Evolutionary conservation across 92 coral and sea anemone genomes (phyloP), one percentile per base, ranked within the genome.

Genomic region (Phymanthus crucifer): DNA sequence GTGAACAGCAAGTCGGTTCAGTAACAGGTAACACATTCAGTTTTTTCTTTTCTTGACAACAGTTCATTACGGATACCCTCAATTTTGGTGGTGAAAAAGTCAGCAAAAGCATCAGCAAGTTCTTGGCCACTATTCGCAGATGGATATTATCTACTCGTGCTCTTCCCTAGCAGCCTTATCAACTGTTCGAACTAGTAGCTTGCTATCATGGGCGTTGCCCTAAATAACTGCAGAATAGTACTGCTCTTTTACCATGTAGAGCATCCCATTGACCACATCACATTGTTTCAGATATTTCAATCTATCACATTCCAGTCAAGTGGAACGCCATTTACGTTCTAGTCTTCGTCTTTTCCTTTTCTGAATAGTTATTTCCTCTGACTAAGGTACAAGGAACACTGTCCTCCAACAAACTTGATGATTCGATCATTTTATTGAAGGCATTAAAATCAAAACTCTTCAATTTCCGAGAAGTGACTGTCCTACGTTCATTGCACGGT

Each of bases 311-410:
- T 74, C 67, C 19, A 77, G 45, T 29, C 72, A 13, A 29, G 86
- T 80, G 32, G 82, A 81, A 14, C 68, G 86, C 89, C 89, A 86
- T 66, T 67, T 86, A 32, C 79, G 70, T 17, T 86, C 86, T 29
- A 84, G 81, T 71, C 82, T 75, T 65, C 76, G 48, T 65, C 84
- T 46, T 32, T 23, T 50, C 38, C 56, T 45, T 52, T 52, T 37
- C 70, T 64, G 69, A 48, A 27, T 13, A 54, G 70, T 73, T 46
- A 74, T 74, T 36, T 70, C n/a, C n/a, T n/a, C n/a, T n/a, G n/a
- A n/a, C n/a, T n/a, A 75, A 66, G 67, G 76, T 38, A 38, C 43
- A 3, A 35, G 78, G 0, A 38, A 40, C 38, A 79, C 48, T 40
- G 19, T 43, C 78, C 26, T 71, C 84, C 38, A 71, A 68, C 77